phyloP scores from a whole-genome alignment of 2,113 vertebrate genomes.

The Phalacrocorax brasilianus region DNA sequence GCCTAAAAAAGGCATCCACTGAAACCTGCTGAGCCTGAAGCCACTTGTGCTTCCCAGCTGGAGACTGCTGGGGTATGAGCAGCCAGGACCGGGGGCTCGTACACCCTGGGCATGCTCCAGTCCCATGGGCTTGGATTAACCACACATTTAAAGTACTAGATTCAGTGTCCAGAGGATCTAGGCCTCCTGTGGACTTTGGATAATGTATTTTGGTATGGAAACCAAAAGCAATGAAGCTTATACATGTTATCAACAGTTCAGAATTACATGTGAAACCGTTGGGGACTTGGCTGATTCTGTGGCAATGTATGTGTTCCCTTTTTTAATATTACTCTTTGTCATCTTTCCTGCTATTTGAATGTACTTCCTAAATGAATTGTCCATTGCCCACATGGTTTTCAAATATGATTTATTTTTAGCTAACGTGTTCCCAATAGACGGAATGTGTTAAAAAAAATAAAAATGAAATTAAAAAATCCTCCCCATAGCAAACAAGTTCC shows the following conservation, averaged over 20 bases:
- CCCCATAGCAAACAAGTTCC: neutral
- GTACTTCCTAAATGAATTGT: neutral
- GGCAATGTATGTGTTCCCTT: neutral
- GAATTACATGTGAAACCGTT: neutral
- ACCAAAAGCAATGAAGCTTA: neutral
- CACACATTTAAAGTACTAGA: neutral
- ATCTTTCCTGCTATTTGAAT: neutral
- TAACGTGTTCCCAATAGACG: slow-evolving; percentile 76
- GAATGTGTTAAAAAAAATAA: slow-evolving; percentile 34
- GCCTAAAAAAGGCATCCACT: neutral
- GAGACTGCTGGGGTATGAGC: neutral
- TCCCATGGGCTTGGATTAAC: neutral
- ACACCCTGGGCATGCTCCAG: fast-evolving
- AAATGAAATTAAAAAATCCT: neutral
- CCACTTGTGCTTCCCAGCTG: neutral
- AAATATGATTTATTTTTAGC: slow-evolving; percentile 81
- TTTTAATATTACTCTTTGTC: neutral
- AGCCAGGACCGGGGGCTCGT: fast-evolving
- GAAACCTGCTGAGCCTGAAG: neutral
- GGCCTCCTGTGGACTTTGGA: neutral
- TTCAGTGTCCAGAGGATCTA: neutral
- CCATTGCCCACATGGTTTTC: slow-evolving; percentile 41
- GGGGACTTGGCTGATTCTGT: neutral
- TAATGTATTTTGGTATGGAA: neutral
- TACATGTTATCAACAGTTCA: neutral